A percentile compares a stretch with the other conserved stretches of the same genome.
Evolutionary conservation across 2,888 invertebrate genomes (phyloP).

Genomic region (Schrankia costaestrigalis): DNA sequence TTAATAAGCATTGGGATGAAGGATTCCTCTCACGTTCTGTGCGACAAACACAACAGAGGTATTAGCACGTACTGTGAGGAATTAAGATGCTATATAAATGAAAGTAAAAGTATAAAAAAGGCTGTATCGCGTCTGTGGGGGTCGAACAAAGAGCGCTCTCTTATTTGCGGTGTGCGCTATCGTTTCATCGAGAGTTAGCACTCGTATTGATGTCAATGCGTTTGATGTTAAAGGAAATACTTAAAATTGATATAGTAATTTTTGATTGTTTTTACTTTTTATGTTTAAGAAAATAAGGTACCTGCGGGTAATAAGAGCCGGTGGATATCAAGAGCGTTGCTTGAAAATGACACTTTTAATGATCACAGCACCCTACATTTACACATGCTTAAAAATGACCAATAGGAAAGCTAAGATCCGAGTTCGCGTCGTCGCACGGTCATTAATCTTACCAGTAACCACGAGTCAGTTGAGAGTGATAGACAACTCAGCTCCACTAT

Average conservation of each 20-base stretch:
- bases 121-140: conserved; percentile 56
- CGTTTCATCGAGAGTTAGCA: conserved; percentile 44
- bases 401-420: no score
- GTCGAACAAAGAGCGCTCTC: conserved; percentile 56
- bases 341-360: no score
- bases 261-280: background rate
- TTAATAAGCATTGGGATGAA: background rate
- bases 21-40: conserved; percentile 5
- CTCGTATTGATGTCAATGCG: conserved; percentile 19
- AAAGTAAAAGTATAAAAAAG: conserved; percentile 46
- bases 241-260: background rate
- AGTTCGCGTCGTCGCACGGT: no score
- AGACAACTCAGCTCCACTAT: no score
- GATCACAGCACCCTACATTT: no score
- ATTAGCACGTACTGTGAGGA: conserved; percentile 56
- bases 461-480: no score
- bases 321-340: no score
- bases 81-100: conserved; percentile 61
- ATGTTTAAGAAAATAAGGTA: no score
- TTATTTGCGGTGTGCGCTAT: conserved; percentile 72
- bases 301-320: no score
- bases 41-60: conserved; percentile 26
- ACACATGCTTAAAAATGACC: no score
- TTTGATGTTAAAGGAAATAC: conserved; percentile 20
- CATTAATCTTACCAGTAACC: no score